Base-by-base conservation (phyloP, 2,888 invertebrate species). In the Tortricodes alternella region DNA sequence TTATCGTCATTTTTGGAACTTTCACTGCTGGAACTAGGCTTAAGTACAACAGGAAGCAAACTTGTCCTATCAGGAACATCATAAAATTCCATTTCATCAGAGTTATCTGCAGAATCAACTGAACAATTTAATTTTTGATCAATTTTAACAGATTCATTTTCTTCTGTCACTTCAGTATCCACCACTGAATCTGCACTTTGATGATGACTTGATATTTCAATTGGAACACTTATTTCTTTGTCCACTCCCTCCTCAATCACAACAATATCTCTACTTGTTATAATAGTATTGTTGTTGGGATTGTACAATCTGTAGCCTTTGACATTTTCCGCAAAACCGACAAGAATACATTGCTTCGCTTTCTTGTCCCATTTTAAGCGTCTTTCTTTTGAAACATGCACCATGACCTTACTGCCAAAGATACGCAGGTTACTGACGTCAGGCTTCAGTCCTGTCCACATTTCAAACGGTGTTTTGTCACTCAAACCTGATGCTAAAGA, bases 281-380 rank as follows among this genome's bases (percentile, higher is more conserved):
- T 51, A 5, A 65, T 15, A 1, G 9, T 32, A 2, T 44, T 53
- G 1, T 37, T 59, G 5, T 27, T 16, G 5, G 62, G 61, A 37
- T 64, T 29, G 48, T 62, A 61, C 1, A 65, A 21, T 15, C 66
- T 59, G 34, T 69, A 68, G 0, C 67, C 68, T 43, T 69, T 68
- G 0, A 59, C 38, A 37, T 61, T 53, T 9, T 67, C 64, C 13
- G 59, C 18, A 51, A 61, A 70, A 4, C 70, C 64, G 13, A 63
- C 55, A 5, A 65, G 34, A 6, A 63, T 60, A 16, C 11, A n/a
- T 38, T 62, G 46, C 15, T 56, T 37, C 2, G 58, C 5, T 49
- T 29, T 66, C 61, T 44, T 60, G 43, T 65, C 63, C 61, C 62
- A 65, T 32, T 68, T 66, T 1, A 18, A 2, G 21, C 62, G 41